A percentile compares a stretch with the other conserved stretches of the same genome.
phyloP scores from a whole-genome alignment of 2,888 invertebrate species.

The Cataglyphis livida region DNA sequence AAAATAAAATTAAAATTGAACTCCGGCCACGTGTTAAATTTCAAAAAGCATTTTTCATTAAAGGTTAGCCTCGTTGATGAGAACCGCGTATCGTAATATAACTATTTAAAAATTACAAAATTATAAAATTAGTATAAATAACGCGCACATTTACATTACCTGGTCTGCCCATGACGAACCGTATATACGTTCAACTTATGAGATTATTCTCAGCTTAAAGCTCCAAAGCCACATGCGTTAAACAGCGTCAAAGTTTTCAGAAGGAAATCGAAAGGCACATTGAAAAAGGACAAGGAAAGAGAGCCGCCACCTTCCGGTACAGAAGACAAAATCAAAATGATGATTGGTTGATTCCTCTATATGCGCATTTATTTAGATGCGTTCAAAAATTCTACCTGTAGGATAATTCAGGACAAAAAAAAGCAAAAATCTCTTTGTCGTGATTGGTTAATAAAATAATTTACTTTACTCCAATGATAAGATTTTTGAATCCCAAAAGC shows the following conservation, averaged over 20 bases:
- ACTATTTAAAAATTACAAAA: not conserved
- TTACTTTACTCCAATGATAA: too few species aligned
- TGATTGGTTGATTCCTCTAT: not conserved
- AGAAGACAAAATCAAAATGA: not conserved
- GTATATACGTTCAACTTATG: not conserved
- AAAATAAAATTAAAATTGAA: not conserved
- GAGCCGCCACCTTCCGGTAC: not conserved
- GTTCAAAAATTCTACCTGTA: too few species aligned
- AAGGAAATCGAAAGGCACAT: not conserved
- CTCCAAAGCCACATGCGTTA: constrained; percentile 65
- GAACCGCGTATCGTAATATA: not conserved
- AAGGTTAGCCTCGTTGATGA: not conserved
- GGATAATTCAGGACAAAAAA: too few species aligned
- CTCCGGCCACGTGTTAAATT: not conserved
- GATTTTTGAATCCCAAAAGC: too few species aligned
- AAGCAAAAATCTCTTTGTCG: too few species aligned
- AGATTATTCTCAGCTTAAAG: constrained; percentile 1
- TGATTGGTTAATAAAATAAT: too few species aligned
- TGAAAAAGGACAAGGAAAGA: too few species aligned
- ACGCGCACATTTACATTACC: constrained; percentile 75
- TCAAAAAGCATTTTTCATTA: not conserved
- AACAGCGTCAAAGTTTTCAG: constrained; percentile 55
- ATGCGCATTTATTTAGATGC: too few species aligned
- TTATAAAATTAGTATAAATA: not conserved
- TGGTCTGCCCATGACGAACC: constrained; percentile 85